These are phyloP conservation scores for Emmelina monodactyla DNA, from an alignment of 2,888 invertebrate genomes.

Conservation along the genomic window DNA sequence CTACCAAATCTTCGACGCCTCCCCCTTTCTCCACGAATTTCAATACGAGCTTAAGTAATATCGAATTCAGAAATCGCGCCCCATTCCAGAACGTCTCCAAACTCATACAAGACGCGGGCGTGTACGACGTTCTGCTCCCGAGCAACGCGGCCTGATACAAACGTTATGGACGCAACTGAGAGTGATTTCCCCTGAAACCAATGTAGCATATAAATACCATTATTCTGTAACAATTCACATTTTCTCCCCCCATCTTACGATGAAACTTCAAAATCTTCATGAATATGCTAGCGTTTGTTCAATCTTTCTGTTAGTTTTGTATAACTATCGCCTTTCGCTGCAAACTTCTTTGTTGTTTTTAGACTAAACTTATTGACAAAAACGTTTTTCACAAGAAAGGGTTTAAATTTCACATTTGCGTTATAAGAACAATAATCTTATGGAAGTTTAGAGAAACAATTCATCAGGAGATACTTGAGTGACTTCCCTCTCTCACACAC, in stretches of 20 bases:
- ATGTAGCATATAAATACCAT: constrained; percentile 65
- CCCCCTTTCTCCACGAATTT: constrained; percentile 32
- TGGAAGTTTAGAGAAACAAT: constrained; percentile 20
- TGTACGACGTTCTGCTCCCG: constrained; percentile 14
- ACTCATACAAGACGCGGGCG: constrained; percentile 15
- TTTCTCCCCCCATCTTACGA: constrained; percentile 38
- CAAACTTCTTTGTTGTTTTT: too few species aligned
- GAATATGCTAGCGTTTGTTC: constrained; percentile 23
- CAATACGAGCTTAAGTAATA: constrained; percentile 56
- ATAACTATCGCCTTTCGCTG: constrained; percentile 10
- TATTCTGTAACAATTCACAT: constrained; percentile 60
- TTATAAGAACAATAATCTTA: constrained; percentile 14
- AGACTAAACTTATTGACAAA: too few species aligned
- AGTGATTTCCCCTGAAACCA: constrained; percentile 66
- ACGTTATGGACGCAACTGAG: constrained; percentile 51
- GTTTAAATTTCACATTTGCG: too few species aligned
- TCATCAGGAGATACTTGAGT: constrained; percentile 13
- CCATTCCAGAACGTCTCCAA: constrained; percentile 27
- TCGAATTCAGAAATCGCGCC: constrained; percentile 32
- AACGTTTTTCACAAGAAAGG: too few species aligned
- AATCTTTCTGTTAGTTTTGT: constrained; percentile 4
- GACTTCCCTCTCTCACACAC: constrained; percentile 21
- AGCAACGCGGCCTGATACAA: constrained; percentile 25
- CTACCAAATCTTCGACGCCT: constrained; percentile 43
- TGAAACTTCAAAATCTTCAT: constrained; percentile 33